Evolutionary conservation across 2,888 invertebrate genomes (phyloP).

Genomic region (Myathropa florea): DNA sequence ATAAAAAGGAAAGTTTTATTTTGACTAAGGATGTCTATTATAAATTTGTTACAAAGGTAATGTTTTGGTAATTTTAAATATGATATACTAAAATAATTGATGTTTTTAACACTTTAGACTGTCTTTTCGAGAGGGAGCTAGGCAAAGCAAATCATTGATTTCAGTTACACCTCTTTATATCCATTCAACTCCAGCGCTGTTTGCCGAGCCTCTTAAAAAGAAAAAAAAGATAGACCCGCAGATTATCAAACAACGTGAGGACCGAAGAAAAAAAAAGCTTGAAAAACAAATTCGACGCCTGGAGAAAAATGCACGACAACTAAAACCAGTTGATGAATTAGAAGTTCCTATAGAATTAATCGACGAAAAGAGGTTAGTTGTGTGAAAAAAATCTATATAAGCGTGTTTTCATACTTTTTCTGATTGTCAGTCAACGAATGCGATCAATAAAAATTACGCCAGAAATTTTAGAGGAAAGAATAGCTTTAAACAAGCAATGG

Average conservation of each 20-base stretch:
- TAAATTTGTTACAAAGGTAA: constrained; percentile 36
- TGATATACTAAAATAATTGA: not conserved
- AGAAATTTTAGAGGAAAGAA: constrained; percentile 85
- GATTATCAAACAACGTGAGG: constrained; percentile 90
- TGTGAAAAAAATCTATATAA: not conserved
- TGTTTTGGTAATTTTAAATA: not conserved
- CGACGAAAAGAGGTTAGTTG: constrained; percentile 84
- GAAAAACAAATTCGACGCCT: constrained; percentile 93
- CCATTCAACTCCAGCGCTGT: constrained; percentile 76
- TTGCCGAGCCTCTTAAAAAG: constrained; percentile 93
- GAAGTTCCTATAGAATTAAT: constrained; percentile 87
- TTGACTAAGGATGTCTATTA: constrained; percentile 9
- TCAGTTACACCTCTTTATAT: constrained; percentile 67
- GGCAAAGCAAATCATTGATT: constrained; percentile 41
- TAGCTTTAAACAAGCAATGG: constrained; percentile 89
- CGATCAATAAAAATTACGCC: constrained; percentile 82
- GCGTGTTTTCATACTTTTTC: not conserved
- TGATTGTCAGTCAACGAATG: constrained; percentile 80
- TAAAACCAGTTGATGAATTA: constrained; percentile 95
- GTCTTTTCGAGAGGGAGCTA: not conserved
- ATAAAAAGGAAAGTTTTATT: not conserved
- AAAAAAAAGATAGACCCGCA: constrained; percentile 93
- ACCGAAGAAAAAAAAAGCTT: constrained; percentile 89
- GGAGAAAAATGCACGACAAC: constrained; percentile 89
- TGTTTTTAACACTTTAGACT: not conserved